A percentile compares a stretch with the other conserved stretches of the same genome.
These are phyloP conservation scores for Poecile atricapillus DNA, from an alignment of 2,113 vertebrate species.

Conservation along the genomic window DNA sequence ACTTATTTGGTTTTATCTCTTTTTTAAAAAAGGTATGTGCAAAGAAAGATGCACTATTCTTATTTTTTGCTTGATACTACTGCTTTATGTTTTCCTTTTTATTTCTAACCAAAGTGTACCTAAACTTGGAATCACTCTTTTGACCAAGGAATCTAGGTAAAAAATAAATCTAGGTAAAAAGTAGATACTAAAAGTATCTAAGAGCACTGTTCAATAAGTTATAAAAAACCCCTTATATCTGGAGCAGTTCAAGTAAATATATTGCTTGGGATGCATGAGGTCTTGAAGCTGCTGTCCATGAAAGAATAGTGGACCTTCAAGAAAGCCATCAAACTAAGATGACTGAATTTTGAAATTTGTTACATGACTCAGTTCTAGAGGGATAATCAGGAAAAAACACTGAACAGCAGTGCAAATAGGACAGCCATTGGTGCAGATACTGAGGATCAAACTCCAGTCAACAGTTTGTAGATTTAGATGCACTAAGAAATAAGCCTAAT, in stretches of 20 bases:
- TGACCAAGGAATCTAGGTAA: not conserved
- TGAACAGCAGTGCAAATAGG: not conserved
- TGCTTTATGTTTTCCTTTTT: not conserved
- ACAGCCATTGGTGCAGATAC: not conserved
- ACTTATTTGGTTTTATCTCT: not conserved
- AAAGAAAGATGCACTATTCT: not conserved
- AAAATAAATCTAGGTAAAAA: not conserved
- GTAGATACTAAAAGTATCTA: not conserved
- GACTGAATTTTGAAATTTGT: not conserved
- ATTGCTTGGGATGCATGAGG: not conserved
- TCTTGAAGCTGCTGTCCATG: not conserved
- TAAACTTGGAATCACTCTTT: not conserved
- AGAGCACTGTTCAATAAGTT: not conserved
- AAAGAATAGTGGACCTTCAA: not conserved
- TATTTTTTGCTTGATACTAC: not conserved
- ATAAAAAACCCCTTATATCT: not conserved
- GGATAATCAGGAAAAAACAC: not conserved
- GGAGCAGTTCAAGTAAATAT: not conserved
- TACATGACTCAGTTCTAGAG: not conserved
- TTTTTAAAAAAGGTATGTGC: not conserved
- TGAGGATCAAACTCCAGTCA: not conserved
- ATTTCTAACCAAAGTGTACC: not conserved
- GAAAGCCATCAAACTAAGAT: not conserved
- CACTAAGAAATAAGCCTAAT: not conserved
- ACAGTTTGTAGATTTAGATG: not conserved